These are phyloP conservation scores for Smutsia gigantea DNA, from an alignment of 2,797 vertebrate species.

Conservation along the genomic window DNA sequence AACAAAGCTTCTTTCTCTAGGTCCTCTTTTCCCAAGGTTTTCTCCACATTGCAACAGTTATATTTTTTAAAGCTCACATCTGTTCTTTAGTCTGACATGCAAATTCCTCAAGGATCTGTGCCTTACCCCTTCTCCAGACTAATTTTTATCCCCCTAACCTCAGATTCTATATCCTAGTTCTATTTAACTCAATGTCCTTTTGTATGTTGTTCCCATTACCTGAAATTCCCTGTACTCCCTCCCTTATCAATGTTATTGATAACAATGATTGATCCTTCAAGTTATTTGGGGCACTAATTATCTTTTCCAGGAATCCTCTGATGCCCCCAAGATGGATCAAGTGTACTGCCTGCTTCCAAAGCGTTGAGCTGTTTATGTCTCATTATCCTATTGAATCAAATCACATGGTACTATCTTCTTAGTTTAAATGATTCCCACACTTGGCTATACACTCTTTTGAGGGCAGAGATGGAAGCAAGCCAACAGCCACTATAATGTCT, in stretches of 20 bases:
- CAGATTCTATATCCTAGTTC: neutral
- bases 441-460: conserved; percentile 6
- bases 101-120: neutral
- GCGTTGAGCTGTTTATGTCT: neutral
- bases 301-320: neutral
- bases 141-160: neutral
- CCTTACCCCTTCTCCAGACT: neutral
- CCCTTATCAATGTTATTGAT: neutral
- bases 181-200: neutral
- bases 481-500: neutral
- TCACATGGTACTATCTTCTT: neutral
- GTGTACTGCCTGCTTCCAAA: neutral
- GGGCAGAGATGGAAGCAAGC: neutral
- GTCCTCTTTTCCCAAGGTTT: neutral
- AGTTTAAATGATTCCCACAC: neutral
- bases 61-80: neutral
- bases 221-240: neutral
- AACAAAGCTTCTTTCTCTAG: neutral
- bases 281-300: neutral
- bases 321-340: neutral
- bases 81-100: neutral
- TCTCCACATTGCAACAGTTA: neutral
- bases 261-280: neutral
- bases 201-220: neutral
- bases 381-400: neutral